Percentiles rank a stretch among this genome's conserved stretches.
These are phyloP conservation scores for Austrofundulus limnaeus DNA, from an alignment of 2,113 vertebrate genomes.

Conservation along the genomic window DNA sequence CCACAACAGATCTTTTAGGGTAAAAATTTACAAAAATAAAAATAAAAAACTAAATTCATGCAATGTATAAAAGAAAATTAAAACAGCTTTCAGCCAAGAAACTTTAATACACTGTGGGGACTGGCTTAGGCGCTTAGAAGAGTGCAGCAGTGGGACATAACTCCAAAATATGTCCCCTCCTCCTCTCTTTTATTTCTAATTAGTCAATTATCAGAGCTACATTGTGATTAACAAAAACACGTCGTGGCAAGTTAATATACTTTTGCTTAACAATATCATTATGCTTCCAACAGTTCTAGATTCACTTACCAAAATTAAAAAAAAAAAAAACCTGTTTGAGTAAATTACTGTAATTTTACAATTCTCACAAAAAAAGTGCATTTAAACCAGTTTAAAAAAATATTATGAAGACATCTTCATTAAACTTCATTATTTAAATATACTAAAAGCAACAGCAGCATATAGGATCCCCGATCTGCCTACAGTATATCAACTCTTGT, in stretches of 20 bases:
- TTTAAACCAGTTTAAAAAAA: slow-evolving; percentile 60
- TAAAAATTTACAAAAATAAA: neutral
- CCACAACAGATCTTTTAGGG: neutral
- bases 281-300: slow-evolving; percentile 67
- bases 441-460: slow-evolving; percentile 66
- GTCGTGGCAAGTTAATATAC: slow-evolving; percentile 58
- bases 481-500: slow-evolving; percentile 61
- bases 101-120: slow-evolving; percentile 1
- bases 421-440: slow-evolving; percentile 56
- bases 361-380: slow-evolving; percentile 77
- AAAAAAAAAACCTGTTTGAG: slow-evolving; percentile 58
- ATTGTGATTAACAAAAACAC: slow-evolving; percentile 40
- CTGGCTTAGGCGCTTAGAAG: slow-evolving; percentile 11
- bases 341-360: slow-evolving; percentile 58
- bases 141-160: slow-evolving; percentile 1
- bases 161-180: slow-evolving; percentile 20
- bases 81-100: slow-evolving; percentile 15
- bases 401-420: slow-evolving; percentile 56
- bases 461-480: slow-evolving; percentile 51
- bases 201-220: slow-evolving; percentile 49
- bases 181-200: slow-evolving; percentile 46
- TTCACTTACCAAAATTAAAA: slow-evolving; percentile 55
- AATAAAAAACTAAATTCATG: slow-evolving; percentile 43
- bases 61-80: slow-evolving; percentile 20
- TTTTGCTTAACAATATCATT: slow-evolving; percentile 50